Conservation (phyloP, 2,113 vertebrate genomes). For the Gopherus evgoodei region DNA sequence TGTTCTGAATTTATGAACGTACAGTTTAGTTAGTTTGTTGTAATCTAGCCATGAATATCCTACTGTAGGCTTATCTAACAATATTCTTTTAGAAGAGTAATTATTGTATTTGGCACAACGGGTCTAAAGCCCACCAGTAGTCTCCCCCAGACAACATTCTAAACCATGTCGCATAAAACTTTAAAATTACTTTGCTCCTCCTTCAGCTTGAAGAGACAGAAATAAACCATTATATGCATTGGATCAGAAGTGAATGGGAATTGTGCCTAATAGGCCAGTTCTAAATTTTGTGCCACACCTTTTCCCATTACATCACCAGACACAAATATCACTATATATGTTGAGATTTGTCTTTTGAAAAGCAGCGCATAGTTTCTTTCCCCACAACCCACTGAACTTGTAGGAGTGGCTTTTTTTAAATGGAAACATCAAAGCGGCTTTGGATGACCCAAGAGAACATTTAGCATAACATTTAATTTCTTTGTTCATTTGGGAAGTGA, state of each 20-base stretch:
- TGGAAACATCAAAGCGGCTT: neutral
- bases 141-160: rapidly evolving
- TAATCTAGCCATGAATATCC: neutral
- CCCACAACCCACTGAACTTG: neutral
- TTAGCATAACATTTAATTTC: neutral
- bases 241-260: neutral
- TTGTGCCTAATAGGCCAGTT: neutral
- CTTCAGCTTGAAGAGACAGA: neutral
- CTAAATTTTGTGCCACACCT: constrained; percentile 14
- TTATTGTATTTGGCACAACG: neutral
- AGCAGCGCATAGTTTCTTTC: neutral
- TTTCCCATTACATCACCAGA: constrained; percentile 35
- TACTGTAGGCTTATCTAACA: neutral
- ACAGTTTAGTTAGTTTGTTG: neutral
- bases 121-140: neutral
- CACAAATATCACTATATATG: neutral
- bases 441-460: neutral
- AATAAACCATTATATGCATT: neutral
- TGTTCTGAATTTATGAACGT: neutral
- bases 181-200: neutral
- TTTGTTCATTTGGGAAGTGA: neutral
- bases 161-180: neutral
- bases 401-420: neutral
- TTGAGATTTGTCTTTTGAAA: constrained; percentile 25
- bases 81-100: rapidly evolving